These are phyloP conservation scores for zebrafish (Danio rerio) DNA, from an alignment of 2,113 vertebrate species.

Conservation along the genomic window DNA sequence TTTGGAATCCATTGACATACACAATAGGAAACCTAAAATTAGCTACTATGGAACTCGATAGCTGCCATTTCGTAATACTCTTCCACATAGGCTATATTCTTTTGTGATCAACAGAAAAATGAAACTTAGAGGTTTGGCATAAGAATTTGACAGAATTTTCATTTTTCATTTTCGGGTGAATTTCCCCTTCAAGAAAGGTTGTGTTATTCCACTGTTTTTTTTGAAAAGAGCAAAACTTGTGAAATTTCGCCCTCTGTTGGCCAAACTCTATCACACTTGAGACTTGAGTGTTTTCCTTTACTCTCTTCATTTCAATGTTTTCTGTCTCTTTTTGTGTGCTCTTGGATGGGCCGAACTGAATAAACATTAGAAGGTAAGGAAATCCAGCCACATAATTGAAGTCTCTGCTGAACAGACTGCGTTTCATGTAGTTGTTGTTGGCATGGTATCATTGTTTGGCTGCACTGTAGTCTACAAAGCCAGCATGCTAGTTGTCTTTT, in stretches of 20 bases:
- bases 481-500: conserved; percentile 8
- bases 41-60: too few relatives aligned
- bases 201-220: not conserved
- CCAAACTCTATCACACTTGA: not conserved
- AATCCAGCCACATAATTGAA: conserved; percentile 30
- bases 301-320: conserved; percentile 34
- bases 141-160: too few relatives aligned
- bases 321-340: conserved; percentile 64
- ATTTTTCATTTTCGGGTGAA: too few relatives aligned
- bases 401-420: conserved; percentile 41
- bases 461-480: not conserved
- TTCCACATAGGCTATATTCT: too few relatives aligned
- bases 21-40: too few relatives aligned
- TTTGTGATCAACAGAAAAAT: too few relatives aligned
- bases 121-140: too few relatives aligned
- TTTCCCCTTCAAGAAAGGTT: not conserved
- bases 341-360: conserved; percentile 83
- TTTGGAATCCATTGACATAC: too few relatives aligned
- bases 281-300: not conserved
- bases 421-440: not conserved
- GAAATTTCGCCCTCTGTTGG: conserved; percentile 61
- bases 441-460: conserved; percentile 37
- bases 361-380: conserved; percentile 89
- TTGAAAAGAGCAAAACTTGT: not conserved
- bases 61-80: too few relatives aligned